phyloP scores from a whole-genome alignment of 2,797 vertebrate species.

The Acanthurus lineatus region DNA sequence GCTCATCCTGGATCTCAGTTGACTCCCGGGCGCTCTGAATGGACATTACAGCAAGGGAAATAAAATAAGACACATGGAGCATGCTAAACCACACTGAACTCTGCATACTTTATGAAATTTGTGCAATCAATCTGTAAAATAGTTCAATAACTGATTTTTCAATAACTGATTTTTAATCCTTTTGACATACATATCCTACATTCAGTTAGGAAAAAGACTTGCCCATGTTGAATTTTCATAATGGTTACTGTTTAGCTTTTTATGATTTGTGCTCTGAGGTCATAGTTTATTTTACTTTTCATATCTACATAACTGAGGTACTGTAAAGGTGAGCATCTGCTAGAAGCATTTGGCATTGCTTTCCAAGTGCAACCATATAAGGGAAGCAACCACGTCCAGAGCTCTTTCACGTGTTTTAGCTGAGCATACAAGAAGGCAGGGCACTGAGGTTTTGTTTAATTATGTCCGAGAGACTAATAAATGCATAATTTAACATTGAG shows the following conservation, averaged over 20 bases:
- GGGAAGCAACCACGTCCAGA: neutral
- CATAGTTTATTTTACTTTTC: neutral
- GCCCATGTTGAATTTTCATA: neutral
- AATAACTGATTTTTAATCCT: neutral
- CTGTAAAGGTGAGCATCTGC: conserved; percentile 27
- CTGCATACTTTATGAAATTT: neutral
- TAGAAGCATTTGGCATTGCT: conserved; percentile 2
- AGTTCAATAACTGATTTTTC: neutral
- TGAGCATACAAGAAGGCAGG: neutral
- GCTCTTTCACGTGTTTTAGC: neutral
- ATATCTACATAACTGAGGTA: conserved; percentile 12
- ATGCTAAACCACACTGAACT: neutral
- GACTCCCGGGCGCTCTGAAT: conserved; percentile 92
- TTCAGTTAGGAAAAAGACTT: conserved; percentile 10
- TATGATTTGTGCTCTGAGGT: neutral
- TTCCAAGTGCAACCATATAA: neutral
- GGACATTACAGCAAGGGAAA: conserved; percentile 33
- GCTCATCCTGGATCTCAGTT: conserved; percentile 90
- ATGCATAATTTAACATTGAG: too few relatives aligned
- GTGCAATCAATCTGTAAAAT: neutral
- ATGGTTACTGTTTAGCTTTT: conserved; percentile 25
- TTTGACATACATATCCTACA: neutral
- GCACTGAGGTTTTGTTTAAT: neutral
- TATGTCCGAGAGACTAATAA: neutral
- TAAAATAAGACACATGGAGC: neutral